A percentile compares a stretch with the other conserved stretches of the same genome.
These are phyloP conservation scores for Phoxinus dragarum DNA, from an alignment of 2,797 vertebrate genomes.

Conservation along the genomic window DNA sequence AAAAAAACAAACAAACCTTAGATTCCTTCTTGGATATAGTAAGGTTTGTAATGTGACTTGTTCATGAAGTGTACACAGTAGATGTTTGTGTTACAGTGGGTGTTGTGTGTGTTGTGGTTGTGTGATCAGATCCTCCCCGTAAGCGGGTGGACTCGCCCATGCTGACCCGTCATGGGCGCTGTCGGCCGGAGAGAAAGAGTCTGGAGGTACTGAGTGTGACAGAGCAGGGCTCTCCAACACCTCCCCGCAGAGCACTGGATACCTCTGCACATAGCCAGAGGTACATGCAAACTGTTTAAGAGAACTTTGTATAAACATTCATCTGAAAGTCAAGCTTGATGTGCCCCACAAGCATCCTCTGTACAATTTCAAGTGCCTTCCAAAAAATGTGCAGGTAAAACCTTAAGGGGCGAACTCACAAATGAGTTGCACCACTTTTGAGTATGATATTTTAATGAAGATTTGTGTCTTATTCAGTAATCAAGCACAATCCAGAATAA, in stretches of 20 bases:
- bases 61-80: constrained; percentile 5
- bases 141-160: constrained; percentile 93
- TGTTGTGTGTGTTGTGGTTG: constrained; percentile 42
- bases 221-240: constrained; percentile 89
- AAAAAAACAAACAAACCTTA: constrained; percentile 22
- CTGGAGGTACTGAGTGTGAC: constrained; percentile 92
- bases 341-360: neutral
- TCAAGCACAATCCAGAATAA: neutral
- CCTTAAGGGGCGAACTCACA: neutral
- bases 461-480: neutral
- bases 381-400: neutral
- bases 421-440: neutral
- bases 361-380: neutral
- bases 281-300: constrained; percentile 64
- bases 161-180: constrained; percentile 90
- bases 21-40: constrained; percentile 10
- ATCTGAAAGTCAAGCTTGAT: constrained; percentile 1
- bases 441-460: neutral
- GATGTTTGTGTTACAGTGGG: constrained; percentile 23
- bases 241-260: constrained; percentile 88
- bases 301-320: neutral
- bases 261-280: constrained; percentile 92
- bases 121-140: constrained; percentile 77
- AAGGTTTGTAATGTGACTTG: constrained; percentile 27
- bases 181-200: constrained; percentile 90